Percentiles rank a stretch among this genome's conserved stretches.
These are phyloP conservation scores for Gymnocypris eckloni DNA, from an alignment of 2,797 vertebrate species.

Conservation along the genomic window DNA sequence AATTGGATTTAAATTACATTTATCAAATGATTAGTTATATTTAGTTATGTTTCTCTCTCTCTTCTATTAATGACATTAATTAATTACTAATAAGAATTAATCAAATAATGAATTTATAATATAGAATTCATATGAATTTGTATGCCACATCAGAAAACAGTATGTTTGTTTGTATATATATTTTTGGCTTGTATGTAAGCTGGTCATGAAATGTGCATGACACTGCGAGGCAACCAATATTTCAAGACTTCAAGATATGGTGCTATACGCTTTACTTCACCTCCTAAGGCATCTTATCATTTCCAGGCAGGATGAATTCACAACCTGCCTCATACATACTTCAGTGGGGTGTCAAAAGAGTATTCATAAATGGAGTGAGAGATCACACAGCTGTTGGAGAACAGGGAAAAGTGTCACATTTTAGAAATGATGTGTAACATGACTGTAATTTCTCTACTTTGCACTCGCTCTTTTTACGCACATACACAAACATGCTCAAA, in stretches of 20 bases:
- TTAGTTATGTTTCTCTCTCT: too few species aligned
- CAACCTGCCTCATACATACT: conserved; percentile 28
- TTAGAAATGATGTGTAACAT: conserved; percentile 37
- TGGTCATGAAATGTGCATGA: conserved; percentile 22
- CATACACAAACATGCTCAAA: background rate
- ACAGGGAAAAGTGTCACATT: background rate
- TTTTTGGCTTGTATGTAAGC: background rate
- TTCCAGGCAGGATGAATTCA: conserved; percentile 30
- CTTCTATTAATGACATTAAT: background rate
- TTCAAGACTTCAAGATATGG: conserved; percentile 30
- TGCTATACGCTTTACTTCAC: conserved; percentile 31
- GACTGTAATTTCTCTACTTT: conserved; percentile 43
- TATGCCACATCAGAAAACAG: background rate
- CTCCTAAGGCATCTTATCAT: conserved; percentile 42
- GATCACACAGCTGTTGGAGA: conserved; percentile 33
- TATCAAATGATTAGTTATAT: too few species aligned
- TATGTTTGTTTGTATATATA: background rate
- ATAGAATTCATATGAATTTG: background rate
- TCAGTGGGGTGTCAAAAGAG: conserved; percentile 36
- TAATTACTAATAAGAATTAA: background rate
- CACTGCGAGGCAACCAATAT: background rate
- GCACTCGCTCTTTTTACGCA: background rate
- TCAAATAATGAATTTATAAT: background rate
- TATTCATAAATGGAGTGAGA: conserved; percentile 40
- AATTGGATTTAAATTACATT: background rate